Conservation (phyloP, 2,888 invertebrate species). For the Sericinus montela region DNA sequence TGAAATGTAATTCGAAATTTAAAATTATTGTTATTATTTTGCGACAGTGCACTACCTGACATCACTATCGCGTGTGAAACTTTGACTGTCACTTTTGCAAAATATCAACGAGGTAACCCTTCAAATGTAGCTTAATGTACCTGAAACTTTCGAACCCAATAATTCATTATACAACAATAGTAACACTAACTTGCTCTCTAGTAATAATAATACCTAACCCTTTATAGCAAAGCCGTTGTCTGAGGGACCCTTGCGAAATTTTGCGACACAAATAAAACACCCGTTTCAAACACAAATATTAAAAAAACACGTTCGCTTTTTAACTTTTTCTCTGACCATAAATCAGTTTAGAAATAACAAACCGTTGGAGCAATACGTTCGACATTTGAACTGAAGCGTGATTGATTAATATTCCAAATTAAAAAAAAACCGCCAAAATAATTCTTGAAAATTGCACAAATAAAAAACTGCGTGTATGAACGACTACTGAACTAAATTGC, state of each 20-base stretch:
- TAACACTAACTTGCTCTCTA: conserved; percentile 67
- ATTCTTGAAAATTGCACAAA: no score
- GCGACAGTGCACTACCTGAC: conserved; percentile 45
- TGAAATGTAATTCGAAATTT: no score
- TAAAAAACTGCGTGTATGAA: no score
- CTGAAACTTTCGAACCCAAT: conserved; percentile 77
- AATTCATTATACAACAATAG: conserved; percentile 76
- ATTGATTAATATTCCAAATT: conserved; percentile 42
- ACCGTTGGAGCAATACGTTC: conserved; percentile 55
- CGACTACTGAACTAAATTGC: no score
- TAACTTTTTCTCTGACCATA: conserved; percentile 68
- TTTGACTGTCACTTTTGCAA: conserved; percentile 63
- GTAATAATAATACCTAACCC: conserved; percentile 72
- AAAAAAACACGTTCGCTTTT: conserved; percentile 58
- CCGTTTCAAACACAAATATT: conserved; percentile 74
- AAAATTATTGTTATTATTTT: no score
- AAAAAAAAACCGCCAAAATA: neutral
- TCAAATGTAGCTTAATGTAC: conserved; percentile 73
- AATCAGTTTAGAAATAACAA: conserved; percentile 71
- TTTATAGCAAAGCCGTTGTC: conserved; percentile 59
- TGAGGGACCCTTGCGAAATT: conserved; percentile 69
- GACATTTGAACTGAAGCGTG: conserved; percentile 64
- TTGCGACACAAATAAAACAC: conserved; percentile 77
- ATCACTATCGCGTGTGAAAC: conserved; percentile 70
- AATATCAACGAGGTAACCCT: conserved; percentile 60